Evolutionary conservation across 2,888 invertebrate species (phyloP).

Genomic region (Iphiclides podalirius): DNA sequence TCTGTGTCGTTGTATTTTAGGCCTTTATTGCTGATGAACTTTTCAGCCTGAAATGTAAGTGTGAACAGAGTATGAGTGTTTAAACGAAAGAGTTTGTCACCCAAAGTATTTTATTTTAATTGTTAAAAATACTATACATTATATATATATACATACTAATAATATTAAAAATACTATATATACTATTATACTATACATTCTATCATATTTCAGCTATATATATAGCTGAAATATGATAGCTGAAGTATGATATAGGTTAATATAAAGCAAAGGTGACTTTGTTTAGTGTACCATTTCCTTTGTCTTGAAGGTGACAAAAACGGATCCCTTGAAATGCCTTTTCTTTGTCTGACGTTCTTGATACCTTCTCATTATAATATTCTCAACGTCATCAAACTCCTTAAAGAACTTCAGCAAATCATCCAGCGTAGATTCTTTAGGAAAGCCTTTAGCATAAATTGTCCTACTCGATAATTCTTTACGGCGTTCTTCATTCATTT

Average conservation of each 20-base stretch:
- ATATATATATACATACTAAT: too few relatives aligned
- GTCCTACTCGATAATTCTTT: constrained; percentile 88
- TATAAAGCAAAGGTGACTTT: neutral
- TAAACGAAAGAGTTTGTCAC: too few relatives aligned
- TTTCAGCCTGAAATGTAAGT: constrained; percentile 79
- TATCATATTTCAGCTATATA: too few relatives aligned
- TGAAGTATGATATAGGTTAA: neutral
- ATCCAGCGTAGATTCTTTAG: constrained; percentile 84
- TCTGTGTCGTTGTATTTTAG: constrained; percentile 84
- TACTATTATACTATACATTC: too few relatives aligned
- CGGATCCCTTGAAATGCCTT: constrained; percentile 92
- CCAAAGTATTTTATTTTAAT: neutral
- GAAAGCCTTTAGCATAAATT: constrained; percentile 93
- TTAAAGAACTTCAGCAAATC: constrained; percentile 87
- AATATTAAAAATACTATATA: too few relatives aligned
- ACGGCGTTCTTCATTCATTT: constrained; percentile 89
- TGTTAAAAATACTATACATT: neutral
- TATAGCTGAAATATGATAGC: neutral
- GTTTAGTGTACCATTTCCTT: constrained; percentile 79
- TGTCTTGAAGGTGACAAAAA: constrained; percentile 92
- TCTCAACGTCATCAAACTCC: constrained; percentile 83
- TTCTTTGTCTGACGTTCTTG: constrained; percentile 82
- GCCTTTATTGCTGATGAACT: constrained; percentile 85
- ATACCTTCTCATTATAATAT: constrained; percentile 82
- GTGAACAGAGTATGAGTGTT: too few relatives aligned